Conservation (phyloP, 2,113 vertebrate species). For the Chaenogobius annularis region DNA sequence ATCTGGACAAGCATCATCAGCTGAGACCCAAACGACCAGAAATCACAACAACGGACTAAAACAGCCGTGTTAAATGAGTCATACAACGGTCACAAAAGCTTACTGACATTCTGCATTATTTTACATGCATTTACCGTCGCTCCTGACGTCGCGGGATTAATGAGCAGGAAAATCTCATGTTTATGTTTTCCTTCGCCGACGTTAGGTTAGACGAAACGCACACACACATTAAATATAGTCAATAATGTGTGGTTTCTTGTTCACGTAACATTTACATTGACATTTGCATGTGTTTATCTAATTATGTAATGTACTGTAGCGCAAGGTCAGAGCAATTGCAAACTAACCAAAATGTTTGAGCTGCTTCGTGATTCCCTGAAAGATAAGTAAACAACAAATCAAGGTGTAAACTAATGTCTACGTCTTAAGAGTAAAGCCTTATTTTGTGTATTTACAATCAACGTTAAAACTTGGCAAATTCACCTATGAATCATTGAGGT, state of each 20-base stretch:
- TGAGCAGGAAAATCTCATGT: not conserved
- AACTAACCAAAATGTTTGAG: not conserved
- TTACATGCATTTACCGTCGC: not conserved
- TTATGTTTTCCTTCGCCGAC: not conserved
- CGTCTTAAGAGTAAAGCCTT: too few relatives aligned
- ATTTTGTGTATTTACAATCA: not conserved
- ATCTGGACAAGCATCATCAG: slow-evolving; percentile 6
- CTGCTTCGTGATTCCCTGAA: not conserved
- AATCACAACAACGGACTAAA: not conserved
- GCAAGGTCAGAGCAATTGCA: not conserved
- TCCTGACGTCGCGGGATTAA: not conserved
- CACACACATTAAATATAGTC: not conserved
- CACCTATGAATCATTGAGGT: not conserved
- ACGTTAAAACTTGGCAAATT: not conserved
- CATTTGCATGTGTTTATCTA: not conserved
- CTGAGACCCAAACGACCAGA: slow-evolving; percentile 8
- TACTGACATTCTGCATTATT: not conserved
- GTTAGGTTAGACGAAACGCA: not conserved
- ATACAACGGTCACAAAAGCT: not conserved
- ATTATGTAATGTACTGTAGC: slow-evolving; percentile 1
- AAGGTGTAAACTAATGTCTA: not conserved
- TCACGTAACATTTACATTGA: not conserved
- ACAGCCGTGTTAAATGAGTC: not conserved
- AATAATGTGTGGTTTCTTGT: not conserved
- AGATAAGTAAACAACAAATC: too few relatives aligned